Percentiles rank a stretch among this genome's conserved stretches.
These are phyloP conservation scores for Drosophila aldrichi DNA, from an alignment of 2,888 invertebrate species.

Conservation along the genomic window DNA sequence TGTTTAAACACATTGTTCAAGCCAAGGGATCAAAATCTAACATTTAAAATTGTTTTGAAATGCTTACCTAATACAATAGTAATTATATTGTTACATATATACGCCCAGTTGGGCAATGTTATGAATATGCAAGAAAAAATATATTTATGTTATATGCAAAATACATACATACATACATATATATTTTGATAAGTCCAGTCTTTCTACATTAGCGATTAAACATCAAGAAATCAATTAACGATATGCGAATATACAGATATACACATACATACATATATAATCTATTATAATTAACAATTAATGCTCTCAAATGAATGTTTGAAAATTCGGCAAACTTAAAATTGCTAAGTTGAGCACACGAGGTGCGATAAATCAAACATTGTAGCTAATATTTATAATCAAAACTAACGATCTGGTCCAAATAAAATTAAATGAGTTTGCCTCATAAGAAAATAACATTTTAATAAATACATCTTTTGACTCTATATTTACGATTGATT, in stretches of 20 bases:
- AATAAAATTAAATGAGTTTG: slow-evolving; percentile 25
- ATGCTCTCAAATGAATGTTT: slow-evolving; percentile 15
- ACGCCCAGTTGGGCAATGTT: slow-evolving; percentile 38
- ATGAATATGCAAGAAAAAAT: slow-evolving; percentile 23
- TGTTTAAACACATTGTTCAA: slow-evolving; percentile 40
- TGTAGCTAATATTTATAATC: slow-evolving; percentile 36
- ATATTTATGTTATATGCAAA: slow-evolving; percentile 33
- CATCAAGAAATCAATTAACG: slow-evolving; percentile 13
- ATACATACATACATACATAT: slow-evolving; percentile 25
- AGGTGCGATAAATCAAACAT: slow-evolving; percentile 8
- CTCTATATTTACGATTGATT: not conserved
- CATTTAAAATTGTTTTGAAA: slow-evolving; percentile 38
- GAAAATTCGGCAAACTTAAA: slow-evolving; percentile 8
- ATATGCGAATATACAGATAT: slow-evolving; percentile 22
- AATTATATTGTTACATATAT: slow-evolving; percentile 30
- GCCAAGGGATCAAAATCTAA: slow-evolving; percentile 56
- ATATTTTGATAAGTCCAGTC: slow-evolving; percentile 43
- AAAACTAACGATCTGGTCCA: slow-evolving; percentile 44
- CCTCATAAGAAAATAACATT: slow-evolving; percentile 5
- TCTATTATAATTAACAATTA: slow-evolving; percentile 11
- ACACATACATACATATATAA: not conserved
- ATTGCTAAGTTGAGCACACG: slow-evolving; percentile 8
- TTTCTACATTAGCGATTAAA: slow-evolving; percentile 33
- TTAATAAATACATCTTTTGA: slow-evolving; percentile 13
- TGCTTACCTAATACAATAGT: slow-evolving; percentile 36